Evolutionary conservation across 2,888 invertebrate species (phyloP).

Genomic region (Pristionchus maxplancki): DNA sequence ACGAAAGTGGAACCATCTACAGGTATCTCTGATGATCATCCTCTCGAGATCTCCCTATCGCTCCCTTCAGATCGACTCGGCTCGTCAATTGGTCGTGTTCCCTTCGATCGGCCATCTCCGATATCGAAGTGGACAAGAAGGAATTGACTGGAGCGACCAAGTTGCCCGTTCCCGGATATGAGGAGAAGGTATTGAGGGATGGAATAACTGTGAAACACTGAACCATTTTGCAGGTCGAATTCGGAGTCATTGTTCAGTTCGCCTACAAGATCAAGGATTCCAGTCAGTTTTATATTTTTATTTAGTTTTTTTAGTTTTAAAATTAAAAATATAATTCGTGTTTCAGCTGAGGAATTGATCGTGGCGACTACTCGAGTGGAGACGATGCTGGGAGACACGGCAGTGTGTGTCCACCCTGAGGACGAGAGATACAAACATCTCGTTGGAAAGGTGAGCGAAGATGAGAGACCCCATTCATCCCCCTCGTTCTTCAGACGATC

Average conservation of each 20-base stretch:
- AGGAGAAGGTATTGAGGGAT: slow-evolving; percentile 83
- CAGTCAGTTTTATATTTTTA: slow-evolving; percentile 57
- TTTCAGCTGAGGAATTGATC: slow-evolving; percentile 86
- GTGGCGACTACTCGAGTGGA: slow-evolving; percentile 98
- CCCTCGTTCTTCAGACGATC: slow-evolving; percentile 83
- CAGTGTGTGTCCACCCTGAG: slow-evolving; percentile 96
- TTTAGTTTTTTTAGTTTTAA: too few relatives aligned
- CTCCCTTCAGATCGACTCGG: slow-evolving; percentile 85
- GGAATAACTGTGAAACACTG: background rate
- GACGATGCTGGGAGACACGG: slow-evolving; percentile 97
- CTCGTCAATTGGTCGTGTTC: slow-evolving; percentile 99
- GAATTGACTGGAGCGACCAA: slow-evolving; percentile 90
- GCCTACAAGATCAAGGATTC: slow-evolving; percentile 87
- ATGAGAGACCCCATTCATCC: background rate
- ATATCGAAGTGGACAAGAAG: slow-evolving; percentile 96
- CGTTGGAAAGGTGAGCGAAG: slow-evolving; percentile 76
- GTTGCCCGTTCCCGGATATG: slow-evolving; percentile 91
- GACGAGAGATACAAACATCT: slow-evolving; percentile 85
- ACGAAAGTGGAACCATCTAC: slow-evolving; percentile 92
- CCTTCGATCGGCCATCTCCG: slow-evolving; percentile 96
- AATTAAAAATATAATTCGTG: too few relatives aligned
- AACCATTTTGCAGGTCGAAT: slow-evolving; percentile 86
- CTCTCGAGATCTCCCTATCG: too few relatives aligned
- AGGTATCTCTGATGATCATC: too few relatives aligned
- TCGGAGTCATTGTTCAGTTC: slow-evolving; percentile 93